Evolutionary conservation across 2,888 invertebrate species (phyloP), one percentile per base, ranked within the genome.

Genomic region (Melolontha melolontha): DNA sequence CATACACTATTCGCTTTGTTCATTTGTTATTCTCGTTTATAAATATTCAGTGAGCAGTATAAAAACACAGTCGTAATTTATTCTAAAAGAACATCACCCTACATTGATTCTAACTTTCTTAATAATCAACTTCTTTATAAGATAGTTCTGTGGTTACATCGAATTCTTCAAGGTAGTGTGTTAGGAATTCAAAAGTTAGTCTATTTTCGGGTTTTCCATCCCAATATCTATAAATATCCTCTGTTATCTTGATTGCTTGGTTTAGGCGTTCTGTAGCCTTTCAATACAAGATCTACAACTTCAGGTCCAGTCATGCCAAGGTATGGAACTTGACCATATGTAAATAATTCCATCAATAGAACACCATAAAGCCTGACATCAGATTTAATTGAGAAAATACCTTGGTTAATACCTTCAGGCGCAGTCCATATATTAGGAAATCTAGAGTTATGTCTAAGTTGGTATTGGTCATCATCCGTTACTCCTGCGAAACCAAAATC

Each of bases 391-490:
- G 98, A 97, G 85, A 99, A 99, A 80, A 92, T 89, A 51, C 96
- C 96, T 81, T 95, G 96, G 62, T 96, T 91, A 44, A 97, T 97
- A 1, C 97, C 97, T 84, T 97, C 97, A 0, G 97, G 97, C 0
- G 97, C 96, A 1, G 98, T 98, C 98, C 98, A 98, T 81, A 98
- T 98, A 7, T 99, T 98, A 0, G 99, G 99, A 85, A 99, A 98
- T 71, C 97, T 88, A 1, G 97, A 95, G 11, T 97, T 96, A 82
- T 96, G 95, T 76, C 94, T 93, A 2, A 97, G 97, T 82, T 96
- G 97, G 81, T 98, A 98, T 81, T 98, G 98, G 82, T 98, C 97
- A 81, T 98, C 97, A 83, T 97, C 97, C 75, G 99, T 96, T 55
- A 98, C 94, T 74, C 98, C 89, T 4, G 99, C 98, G 74, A 99